Percentiles rank a stretch among this genome's conserved stretches.
phyloP scores from a whole-genome alignment of 2,888 invertebrate species.

The Eretmocerus hayati region DNA sequence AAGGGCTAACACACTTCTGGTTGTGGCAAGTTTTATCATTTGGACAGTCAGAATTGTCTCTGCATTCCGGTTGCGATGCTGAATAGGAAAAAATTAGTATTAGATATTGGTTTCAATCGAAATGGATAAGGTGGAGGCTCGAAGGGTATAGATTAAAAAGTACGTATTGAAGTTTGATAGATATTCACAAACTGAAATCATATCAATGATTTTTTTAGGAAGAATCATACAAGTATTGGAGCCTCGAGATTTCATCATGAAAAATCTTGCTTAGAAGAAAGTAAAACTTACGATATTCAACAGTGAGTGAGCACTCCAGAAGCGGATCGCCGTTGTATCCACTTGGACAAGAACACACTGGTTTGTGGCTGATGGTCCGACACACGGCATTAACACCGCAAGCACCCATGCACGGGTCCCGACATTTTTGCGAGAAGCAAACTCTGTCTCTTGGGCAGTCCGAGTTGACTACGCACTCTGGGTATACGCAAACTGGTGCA shows the following conservation, averaged over 20 bases:
- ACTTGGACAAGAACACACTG: slow-evolving; percentile 74
- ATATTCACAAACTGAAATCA: slow-evolving; percentile 8
- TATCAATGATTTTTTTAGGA: neutral
- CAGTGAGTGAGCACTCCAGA: slow-evolving; percentile 57
- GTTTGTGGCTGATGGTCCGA: slow-evolving; percentile 70
- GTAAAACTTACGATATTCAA: slow-evolving; percentile 21
- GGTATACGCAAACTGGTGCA: slow-evolving; percentile 69
- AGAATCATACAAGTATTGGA: too few species aligned
- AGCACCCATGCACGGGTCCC: slow-evolving; percentile 74
- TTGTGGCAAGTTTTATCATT: slow-evolving; percentile 78
- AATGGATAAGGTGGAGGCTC: neutral
- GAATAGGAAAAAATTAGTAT: slow-evolving; percentile 22
- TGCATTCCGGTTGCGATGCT: slow-evolving; percentile 66
- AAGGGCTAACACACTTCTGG: slow-evolving; percentile 67
- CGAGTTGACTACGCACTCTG: slow-evolving; percentile 82
- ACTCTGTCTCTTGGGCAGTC: slow-evolving; percentile 77
- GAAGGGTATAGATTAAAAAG: slow-evolving; percentile 2
- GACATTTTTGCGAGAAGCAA: slow-evolving; percentile 75
- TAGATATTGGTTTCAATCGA: too few species aligned
- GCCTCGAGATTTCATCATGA: too few species aligned
- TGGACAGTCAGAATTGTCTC: slow-evolving; percentile 68
- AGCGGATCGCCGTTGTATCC: slow-evolving; percentile 74
- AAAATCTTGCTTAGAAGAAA: too few species aligned
- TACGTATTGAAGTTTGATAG: too few species aligned
- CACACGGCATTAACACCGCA: slow-evolving; percentile 81